Percentiles rank a stretch among this genome's conserved stretches.
Evolutionary conservation across 2,113 vertebrate genomes (phyloP).

Genomic region (Hiodon tergisus): DNA sequence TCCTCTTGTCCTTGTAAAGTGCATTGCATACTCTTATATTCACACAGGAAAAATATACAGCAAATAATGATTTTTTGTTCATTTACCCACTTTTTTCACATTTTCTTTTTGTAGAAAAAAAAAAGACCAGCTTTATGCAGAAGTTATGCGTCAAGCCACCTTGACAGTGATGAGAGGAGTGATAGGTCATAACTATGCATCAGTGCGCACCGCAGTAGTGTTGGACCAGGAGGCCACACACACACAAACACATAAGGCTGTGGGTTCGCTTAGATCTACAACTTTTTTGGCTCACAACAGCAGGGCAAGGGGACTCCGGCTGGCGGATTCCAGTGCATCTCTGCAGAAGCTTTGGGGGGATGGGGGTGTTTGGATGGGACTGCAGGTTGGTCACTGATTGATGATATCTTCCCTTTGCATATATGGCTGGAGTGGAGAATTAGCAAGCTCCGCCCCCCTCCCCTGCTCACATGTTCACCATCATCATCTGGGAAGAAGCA

Average conservation of each 20-base stretch:
- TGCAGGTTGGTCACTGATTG: background rate
- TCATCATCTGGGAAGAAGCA: too few species aligned
- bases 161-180: constrained; percentile 29
- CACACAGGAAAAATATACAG: constrained; percentile 53
- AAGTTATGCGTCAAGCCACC: constrained; percentile 49
- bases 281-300: background rate
- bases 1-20: constrained; percentile 64
- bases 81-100: constrained; percentile 40
- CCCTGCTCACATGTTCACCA: background rate
- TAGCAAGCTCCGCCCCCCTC: too few species aligned
- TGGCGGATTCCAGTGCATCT: too few species aligned
- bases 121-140: constrained; percentile 51
- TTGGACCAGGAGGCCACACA: constrained; percentile 15
- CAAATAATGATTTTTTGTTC: constrained; percentile 40
- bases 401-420: constrained; percentile 8
- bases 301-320: too few species aligned
- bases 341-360: background rate
- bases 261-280: constrained; percentile 44
- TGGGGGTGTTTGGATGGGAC: background rate
- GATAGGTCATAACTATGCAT: constrained; percentile 34
- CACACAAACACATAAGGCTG: constrained; percentile 35
- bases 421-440: background rate
- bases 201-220: background rate
- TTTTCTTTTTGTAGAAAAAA: constrained; percentile 63
- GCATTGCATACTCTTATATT: constrained; percentile 58